Percentiles rank a stretch among this genome's conserved stretches.
Conservation (phyloP, 2,888 invertebrate genomes). For the Amphimallon solstitiale region DNA sequence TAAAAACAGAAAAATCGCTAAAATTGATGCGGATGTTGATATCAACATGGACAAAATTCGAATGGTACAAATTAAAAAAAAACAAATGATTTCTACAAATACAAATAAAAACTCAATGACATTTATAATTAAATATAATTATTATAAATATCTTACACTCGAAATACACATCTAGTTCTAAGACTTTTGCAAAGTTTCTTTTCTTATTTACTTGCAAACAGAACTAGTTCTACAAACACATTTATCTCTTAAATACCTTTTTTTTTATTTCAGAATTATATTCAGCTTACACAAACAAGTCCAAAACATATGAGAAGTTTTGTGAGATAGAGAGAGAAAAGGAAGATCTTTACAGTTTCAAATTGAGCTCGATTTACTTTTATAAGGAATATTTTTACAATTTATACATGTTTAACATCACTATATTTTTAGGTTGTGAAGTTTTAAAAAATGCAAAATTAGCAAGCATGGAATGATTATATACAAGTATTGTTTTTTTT, state of each 20-base stretch:
- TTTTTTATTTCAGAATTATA: conserved; percentile 55
- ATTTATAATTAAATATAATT: conserved; percentile 66
- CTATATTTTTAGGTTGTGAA: conserved; percentile 34
- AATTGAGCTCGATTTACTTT: conserved; percentile 42
- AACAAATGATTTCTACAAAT: neutral
- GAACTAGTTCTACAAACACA: conserved; percentile 63
- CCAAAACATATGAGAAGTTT: conserved; percentile 33
- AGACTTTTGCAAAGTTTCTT: conserved; percentile 53
- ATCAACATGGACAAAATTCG: no score
- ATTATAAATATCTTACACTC: conserved; percentile 66
- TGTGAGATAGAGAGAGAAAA: conserved; percentile 36
- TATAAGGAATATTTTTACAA: conserved; percentile 51
- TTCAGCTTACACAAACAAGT: conserved; percentile 50
- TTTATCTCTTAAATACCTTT: conserved; percentile 59
- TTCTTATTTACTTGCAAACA: conserved; percentile 52
- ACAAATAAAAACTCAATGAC: conserved; percentile 48
- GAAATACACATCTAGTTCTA: conserved; percentile 63
- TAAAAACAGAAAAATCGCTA: no score
- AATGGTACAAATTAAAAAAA: no score
- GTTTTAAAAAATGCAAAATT: conserved; percentile 39
- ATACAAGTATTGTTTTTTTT: conserved; percentile 34
- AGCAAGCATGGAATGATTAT: conserved; percentile 41
- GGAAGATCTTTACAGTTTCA: conserved; percentile 36
- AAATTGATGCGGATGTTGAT: no score
- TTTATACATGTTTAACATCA: conserved; percentile 52